Percentiles rank a stretch among this genome's conserved stretches.
Conservation (phyloP, 2,888 invertebrate species). For the Onthophagus sagittarius region DNA sequence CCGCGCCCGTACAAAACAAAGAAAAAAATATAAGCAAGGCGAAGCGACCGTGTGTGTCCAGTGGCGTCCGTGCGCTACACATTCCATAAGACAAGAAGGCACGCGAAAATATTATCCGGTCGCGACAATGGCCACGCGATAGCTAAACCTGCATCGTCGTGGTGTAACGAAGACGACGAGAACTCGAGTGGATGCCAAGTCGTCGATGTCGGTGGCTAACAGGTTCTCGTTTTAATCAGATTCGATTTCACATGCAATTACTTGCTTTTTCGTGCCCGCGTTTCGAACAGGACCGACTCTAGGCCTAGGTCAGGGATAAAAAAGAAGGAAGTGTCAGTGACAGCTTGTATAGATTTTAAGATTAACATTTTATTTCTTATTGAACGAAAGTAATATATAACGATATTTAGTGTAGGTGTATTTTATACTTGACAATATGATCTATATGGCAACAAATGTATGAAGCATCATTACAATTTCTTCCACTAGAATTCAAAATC, state of each 20-base stretch:
- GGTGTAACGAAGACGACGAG: slow-evolving; percentile 9
- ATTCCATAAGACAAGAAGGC: slow-evolving; percentile 28
- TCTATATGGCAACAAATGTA: no score
- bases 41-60: slow-evolving; percentile 25
- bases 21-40: slow-evolving; percentile 14
- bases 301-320: slow-evolving; percentile 1
- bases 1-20: slow-evolving; percentile 15
- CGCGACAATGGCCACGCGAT: slow-evolving; percentile 18
- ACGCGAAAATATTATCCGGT: slow-evolving; percentile 24
- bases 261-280: slow-evolving; percentile 33
- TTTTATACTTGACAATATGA: no score
- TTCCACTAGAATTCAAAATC: no score
- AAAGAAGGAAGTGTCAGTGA: not conserved
- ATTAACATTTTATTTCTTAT: not conserved
- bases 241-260: slow-evolving; percentile 37
- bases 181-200: slow-evolving; percentile 18
- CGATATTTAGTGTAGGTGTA: no score
- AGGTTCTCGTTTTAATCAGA: slow-evolving; percentile 40
- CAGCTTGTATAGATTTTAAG: not conserved
- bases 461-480: no score
- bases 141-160: slow-evolving; percentile 14
- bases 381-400: no score
- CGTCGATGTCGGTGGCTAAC: slow-evolving; percentile 33
- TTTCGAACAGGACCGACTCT: slow-evolving; percentile 27
- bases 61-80: slow-evolving; percentile 31